These are phyloP conservation scores for Amaurobius ferox DNA, from an alignment of 2,888 invertebrate species.

Conservation along the genomic window DNA sequence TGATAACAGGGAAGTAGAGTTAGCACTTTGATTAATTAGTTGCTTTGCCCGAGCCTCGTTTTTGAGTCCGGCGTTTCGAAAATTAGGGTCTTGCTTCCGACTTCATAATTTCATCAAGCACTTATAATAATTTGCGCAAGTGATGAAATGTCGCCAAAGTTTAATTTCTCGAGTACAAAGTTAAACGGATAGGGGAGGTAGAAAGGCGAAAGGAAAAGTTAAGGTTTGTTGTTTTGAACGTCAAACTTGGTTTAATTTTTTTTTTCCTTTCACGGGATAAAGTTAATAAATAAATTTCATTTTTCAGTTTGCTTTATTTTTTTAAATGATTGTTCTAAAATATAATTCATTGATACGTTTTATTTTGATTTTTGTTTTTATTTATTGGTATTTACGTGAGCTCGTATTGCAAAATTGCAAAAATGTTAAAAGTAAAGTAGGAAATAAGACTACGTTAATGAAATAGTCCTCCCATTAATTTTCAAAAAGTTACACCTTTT, in stretches of 20 bases:
- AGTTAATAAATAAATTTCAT: no score
- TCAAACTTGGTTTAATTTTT: neutral
- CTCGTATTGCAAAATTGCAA: no score
- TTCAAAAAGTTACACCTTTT: no score
- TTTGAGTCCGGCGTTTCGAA: slow-evolving; percentile 35
- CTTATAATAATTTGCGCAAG: slow-evolving; percentile 44
- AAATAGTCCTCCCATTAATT: no score
- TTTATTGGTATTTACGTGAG: no score
- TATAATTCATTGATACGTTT: no score
- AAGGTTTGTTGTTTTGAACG: neutral
- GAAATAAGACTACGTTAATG: no score
- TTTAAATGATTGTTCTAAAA: no score
- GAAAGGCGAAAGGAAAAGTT: neutral
- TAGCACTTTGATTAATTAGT: slow-evolving; percentile 68
- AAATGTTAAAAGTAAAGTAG: no score
- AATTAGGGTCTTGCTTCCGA: slow-evolving; percentile 42
- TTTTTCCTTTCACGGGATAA: neutral
- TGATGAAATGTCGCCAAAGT: slow-evolving; percentile 55
- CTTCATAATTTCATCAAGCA: slow-evolving; percentile 54
- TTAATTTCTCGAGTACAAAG: slow-evolving; percentile 42
- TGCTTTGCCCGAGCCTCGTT: slow-evolving; percentile 8
- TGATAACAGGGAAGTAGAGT: slow-evolving; percentile 60
- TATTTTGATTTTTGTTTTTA: no score
- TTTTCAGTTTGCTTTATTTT: no score
- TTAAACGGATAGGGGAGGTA: neutral